Evolutionary conservation across 2,888 invertebrate genomes (phyloP).

Genomic region (Sinotaia quadrata): DNA sequence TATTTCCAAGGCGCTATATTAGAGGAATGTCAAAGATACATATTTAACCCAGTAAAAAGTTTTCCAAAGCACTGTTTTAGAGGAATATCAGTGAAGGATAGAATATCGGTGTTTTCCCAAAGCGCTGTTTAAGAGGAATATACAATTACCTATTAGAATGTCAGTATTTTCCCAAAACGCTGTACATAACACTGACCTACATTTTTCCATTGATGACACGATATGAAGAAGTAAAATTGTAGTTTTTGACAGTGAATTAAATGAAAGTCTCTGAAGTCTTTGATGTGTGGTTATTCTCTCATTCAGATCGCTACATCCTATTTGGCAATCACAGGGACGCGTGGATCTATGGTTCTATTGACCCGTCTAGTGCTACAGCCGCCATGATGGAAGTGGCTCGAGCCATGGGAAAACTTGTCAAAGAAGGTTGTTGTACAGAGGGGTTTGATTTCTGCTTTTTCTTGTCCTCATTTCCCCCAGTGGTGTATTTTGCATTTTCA

Average conservation of each 20-base stretch:
- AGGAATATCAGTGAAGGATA: too few species aligned
- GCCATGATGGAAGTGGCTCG: constrained; percentile 73
- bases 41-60: too few species aligned
- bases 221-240: not conserved
- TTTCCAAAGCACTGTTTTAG: too few species aligned
- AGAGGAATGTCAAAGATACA: too few species aligned
- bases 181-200: not conserved
- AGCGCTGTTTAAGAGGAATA: too few species aligned
- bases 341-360: constrained; percentile 74
- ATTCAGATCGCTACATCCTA: constrained; percentile 73
- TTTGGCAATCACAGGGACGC: constrained; percentile 76
- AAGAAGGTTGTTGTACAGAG: constrained; percentile 42
- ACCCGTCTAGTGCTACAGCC: constrained; percentile 75
- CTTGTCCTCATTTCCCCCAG: too few species aligned
- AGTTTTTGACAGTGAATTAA: not conserved
- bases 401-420: constrained; percentile 66
- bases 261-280: not conserved
- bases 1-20: too few species aligned
- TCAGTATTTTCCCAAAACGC: too few species aligned
- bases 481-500: too few species aligned
- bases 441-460: not conserved
- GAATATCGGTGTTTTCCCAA: too few species aligned
- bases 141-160: too few species aligned
- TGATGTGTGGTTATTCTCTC: not conserved
- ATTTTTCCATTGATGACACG: not conserved